Evolutionary conservation across 2,888 invertebrate genomes (phyloP).

Genomic region (Temnothorax ravouxi): DNA sequence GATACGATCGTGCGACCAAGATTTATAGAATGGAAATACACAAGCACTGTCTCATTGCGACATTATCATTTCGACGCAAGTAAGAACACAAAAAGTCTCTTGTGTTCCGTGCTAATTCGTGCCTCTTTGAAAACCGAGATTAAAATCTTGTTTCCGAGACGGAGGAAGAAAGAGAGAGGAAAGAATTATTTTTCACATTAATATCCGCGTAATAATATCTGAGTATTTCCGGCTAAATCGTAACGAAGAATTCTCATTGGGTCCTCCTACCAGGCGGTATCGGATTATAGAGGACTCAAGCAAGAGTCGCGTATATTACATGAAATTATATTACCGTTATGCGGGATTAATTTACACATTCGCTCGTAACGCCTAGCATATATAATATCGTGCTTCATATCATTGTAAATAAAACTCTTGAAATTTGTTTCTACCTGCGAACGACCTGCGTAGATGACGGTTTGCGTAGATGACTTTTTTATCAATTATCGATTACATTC

Average conservation of each 20-base stretch:
- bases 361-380: neutral
- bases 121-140: slow-evolving; percentile 27
- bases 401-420: neutral
- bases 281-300: slow-evolving; percentile 59
- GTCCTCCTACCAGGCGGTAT: slow-evolving; percentile 47
- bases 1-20: neutral
- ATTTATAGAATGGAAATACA: neutral
- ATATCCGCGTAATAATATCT: slow-evolving; percentile 37
- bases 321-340: slow-evolving; percentile 66
- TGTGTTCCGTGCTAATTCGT: slow-evolving; percentile 9
- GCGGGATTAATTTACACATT: slow-evolving; percentile 67
- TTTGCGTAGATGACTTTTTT: neutral
- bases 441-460: neutral
- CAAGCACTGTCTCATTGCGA: neutral
- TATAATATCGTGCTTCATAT: slow-evolving; percentile 13
- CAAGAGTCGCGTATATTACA: slow-evolving; percentile 54
- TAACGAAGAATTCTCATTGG: slow-evolving; percentile 38
- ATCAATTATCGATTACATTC: too few relatives aligned
- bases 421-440: neutral
- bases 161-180: neutral
- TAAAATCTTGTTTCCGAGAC: slow-evolving; percentile 30
- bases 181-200: slow-evolving; percentile 34
- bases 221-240: slow-evolving; percentile 38
- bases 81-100: slow-evolving; percentile 12
- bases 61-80: neutral